These are phyloP conservation scores for Parochlus steinenii DNA, from an alignment of 2,888 invertebrate species.

Conservation along the genomic window DNA sequence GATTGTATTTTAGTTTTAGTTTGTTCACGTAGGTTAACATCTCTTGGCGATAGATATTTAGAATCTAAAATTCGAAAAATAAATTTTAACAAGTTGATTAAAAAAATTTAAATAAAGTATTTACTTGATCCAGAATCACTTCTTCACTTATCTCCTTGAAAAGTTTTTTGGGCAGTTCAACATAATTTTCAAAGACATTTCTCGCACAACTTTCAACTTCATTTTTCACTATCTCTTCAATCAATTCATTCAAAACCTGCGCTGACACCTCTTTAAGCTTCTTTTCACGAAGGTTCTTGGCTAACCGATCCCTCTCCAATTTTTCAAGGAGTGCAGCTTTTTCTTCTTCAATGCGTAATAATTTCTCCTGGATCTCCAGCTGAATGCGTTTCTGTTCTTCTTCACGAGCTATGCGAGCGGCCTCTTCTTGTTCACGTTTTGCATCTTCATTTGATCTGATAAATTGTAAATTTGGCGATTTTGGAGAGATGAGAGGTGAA, in stretches of 20 bases:
- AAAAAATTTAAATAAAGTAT: not conserved
- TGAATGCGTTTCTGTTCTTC: slow-evolving; percentile 9
- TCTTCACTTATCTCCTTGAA: slow-evolving; percentile 5
- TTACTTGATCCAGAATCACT: not conserved
- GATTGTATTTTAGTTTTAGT: slow-evolving; percentile 22
- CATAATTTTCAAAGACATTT: not conserved
- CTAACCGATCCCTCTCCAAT: not conserved
- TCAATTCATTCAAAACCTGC: slow-evolving; percentile 21
- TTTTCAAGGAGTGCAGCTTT: slow-evolving; percentile 2
- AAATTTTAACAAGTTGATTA: too few species aligned
- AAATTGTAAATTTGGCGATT: too few species aligned
- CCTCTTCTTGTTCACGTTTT: slow-evolving; percentile 14
- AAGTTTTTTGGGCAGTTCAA: slow-evolving; percentile 4
- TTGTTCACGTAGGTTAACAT: slow-evolving; percentile 27
- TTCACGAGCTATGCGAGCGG: slow-evolving; percentile 8
- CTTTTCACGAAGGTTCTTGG: not conserved
- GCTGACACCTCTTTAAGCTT: slow-evolving; percentile 13
- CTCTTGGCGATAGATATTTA: slow-evolving; percentile 16
- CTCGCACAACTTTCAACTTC: slow-evolving; percentile 14
- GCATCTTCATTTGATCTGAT: too few species aligned
- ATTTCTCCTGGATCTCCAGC: slow-evolving; percentile 12
- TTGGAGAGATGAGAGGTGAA: too few species aligned
- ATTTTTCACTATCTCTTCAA: slow-evolving; percentile 23
- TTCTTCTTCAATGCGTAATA: slow-evolving; percentile 13
- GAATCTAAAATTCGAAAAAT: too few species aligned